A percentile compares a stretch with the other conserved stretches of the same genome.
Conservation (phyloP, 2,888 invertebrate genomes). For the Noctua janthe region DNA sequence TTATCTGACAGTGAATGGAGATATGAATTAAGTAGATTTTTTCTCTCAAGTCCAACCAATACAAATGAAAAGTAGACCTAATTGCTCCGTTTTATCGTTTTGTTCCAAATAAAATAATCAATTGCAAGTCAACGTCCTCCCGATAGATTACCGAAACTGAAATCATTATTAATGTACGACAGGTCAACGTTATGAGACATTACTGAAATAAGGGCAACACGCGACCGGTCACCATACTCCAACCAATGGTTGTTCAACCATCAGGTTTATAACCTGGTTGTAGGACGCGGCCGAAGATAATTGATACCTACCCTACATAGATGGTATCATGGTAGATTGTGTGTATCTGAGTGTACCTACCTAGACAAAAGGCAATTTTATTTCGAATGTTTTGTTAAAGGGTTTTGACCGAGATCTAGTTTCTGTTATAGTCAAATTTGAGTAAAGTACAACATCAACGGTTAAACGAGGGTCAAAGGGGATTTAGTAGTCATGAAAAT, state of each 20-base stretch:
- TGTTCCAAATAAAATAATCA: conserved; percentile 2
- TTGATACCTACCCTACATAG: conserved; percentile 29
- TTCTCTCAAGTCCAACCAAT: neutral
- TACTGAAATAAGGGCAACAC: conserved; percentile 43
- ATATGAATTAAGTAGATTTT: neutral
- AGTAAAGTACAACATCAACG: neutral
- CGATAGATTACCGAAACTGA: conserved; percentile 21
- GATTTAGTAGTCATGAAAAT: neutral
- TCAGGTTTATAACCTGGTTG: neutral
- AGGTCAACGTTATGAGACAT: conserved; percentile 46
- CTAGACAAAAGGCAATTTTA: neutral
- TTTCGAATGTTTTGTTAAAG: neutral
- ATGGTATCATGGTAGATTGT: neutral
- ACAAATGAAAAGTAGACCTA: neutral
- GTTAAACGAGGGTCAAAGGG: neutral
- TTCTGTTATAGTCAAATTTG: neutral
- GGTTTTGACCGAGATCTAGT: conserved; percentile 12
- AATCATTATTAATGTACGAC: conserved; percentile 46
- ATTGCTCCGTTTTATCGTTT: neutral
- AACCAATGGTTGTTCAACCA: neutral
- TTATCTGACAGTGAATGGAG: neutral
- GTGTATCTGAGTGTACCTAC: neutral
- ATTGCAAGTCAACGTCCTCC: conserved; percentile 33
- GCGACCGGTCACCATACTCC: conserved; percentile 33
- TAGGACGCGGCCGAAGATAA: conserved; percentile 18